Evolutionary conservation across 1,140 invertebrate genomes (phyloP).

Genomic region (Drosophila obscura): DNA sequence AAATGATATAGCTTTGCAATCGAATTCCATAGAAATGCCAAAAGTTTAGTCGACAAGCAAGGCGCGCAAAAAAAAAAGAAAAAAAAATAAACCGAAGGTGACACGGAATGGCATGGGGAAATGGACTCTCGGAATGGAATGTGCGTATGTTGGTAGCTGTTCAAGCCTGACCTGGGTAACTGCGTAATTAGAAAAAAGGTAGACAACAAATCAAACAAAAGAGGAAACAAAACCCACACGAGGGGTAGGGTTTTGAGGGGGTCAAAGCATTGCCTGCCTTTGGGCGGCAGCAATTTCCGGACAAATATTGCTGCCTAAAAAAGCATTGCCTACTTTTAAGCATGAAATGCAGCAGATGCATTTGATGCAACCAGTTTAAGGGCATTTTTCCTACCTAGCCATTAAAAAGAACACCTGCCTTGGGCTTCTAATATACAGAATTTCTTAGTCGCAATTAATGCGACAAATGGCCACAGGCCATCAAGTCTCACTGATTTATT

Average conservation of each 20-base stretch:
- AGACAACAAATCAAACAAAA: background rate
- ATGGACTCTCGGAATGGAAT: too few relatives aligned
- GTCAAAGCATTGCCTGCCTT: conserved; percentile 4
- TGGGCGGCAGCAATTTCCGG: conserved; percentile 7
- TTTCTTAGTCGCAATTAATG: too few relatives aligned
- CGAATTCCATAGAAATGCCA: conserved; percentile 78
- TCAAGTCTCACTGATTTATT: conserved; percentile 19
- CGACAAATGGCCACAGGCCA: background rate
- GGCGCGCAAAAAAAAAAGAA: background rate
- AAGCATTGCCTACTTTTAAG: conserved; percentile 3
- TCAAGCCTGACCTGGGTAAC: too few relatives aligned
- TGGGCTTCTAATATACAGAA: too few relatives aligned
- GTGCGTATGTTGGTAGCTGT: too few relatives aligned
- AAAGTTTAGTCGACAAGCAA: conserved; percentile 48
- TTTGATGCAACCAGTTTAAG: too few relatives aligned
- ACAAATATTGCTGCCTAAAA: background rate
- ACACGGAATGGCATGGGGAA: conserved; percentile 1
- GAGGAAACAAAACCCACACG: background rate
- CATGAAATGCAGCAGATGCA: background rate
- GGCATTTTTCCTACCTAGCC: too few relatives aligned
- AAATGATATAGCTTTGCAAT: conserved; percentile 81
- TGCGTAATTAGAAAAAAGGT: conserved; percentile 21
- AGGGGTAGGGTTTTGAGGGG: background rate
- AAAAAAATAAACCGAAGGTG: background rate
- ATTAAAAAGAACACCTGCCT: too few relatives aligned